These are phyloP conservation scores for Anoplius nigerrimus DNA, from an alignment of 2,888 invertebrate species.

Conservation along the genomic window DNA sequence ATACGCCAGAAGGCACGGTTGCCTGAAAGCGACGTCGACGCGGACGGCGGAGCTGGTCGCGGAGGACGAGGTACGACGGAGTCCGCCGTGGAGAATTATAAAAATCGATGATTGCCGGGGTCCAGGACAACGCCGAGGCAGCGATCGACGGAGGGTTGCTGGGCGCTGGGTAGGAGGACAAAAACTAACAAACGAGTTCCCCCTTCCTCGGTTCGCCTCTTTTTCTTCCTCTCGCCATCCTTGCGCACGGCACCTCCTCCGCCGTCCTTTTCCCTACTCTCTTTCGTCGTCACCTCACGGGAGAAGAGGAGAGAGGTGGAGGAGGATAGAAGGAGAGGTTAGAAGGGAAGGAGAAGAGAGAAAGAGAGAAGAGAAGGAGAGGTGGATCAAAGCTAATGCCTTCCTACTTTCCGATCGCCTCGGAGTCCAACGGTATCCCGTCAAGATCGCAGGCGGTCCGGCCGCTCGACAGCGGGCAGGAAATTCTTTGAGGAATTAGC, in stretches of 20 bases:
- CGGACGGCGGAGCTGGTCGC: conserved; percentile 12
- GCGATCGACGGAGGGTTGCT: too few species aligned
- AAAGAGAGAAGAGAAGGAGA: not conserved
- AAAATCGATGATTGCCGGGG: conserved; percentile 61
- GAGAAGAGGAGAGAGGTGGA: not conserved
- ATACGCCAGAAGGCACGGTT: too few species aligned
- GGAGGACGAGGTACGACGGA: conserved; percentile 24
- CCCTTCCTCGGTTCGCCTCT: conserved; percentile 28
- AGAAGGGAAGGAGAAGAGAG: not conserved
- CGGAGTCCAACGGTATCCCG: too few species aligned
- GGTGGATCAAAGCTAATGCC: too few species aligned
- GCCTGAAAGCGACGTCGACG: not conserved
- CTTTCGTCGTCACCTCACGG: not conserved
- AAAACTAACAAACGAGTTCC: conserved; percentile 67
- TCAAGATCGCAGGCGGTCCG: too few species aligned
- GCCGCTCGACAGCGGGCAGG: too few species aligned
- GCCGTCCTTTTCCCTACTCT: conserved; percentile 18
- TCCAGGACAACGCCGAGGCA: conserved; percentile 11
- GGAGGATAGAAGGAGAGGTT: not conserved
- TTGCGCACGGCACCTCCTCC: conserved; percentile 41
- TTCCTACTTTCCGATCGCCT: too few species aligned
- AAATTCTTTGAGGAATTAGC: too few species aligned
- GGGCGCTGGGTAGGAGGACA: conserved; percentile 46
- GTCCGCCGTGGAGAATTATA: conserved; percentile 58
- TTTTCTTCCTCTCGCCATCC: too few species aligned